Evolutionary conservation across 2,888 invertebrate species (phyloP).

Genomic region (Drosophila atripex): DNA sequence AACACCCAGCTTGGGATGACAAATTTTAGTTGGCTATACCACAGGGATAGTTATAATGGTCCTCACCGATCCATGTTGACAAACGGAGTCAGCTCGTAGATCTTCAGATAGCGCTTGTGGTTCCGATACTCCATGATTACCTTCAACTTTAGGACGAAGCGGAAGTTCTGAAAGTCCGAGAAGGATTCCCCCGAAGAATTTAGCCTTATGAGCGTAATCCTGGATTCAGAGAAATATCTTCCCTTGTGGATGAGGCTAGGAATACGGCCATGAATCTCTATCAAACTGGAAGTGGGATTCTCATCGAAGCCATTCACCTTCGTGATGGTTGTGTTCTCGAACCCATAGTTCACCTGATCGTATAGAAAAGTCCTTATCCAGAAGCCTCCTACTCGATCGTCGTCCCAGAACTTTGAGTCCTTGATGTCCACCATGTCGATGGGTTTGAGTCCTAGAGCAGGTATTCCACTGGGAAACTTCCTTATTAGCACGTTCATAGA

Average conservation of each 20-base stretch:
- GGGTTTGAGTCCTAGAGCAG: conserved; percentile 47
- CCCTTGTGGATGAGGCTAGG: conserved; percentile 59
- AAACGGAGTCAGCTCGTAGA: conserved; percentile 47
- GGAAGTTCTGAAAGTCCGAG: conserved; percentile 56
- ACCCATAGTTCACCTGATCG: conserved; percentile 55
- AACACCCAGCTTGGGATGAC: conserved; percentile 50
- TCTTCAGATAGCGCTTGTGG: conserved; percentile 57
- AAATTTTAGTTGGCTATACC: no score
- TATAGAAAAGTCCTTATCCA: conserved; percentile 29
- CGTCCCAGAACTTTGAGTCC: conserved; percentile 23
- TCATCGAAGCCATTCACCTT: conserved; percentile 55
- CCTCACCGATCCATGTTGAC: conserved; percentile 54
- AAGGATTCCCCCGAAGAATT: conserved; percentile 41
- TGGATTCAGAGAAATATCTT: conserved; percentile 19
- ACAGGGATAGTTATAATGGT: neutral
- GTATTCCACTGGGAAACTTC: conserved; percentile 48
- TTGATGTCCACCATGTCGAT: conserved; percentile 49
- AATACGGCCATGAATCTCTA: conserved; percentile 57
- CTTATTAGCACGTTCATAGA: conserved; percentile 47
- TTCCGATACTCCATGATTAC: conserved; percentile 47
- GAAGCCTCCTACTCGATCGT: neutral
- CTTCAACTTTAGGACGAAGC: conserved; percentile 54
- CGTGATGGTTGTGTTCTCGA: conserved; percentile 58
- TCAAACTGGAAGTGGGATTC: conserved; percentile 48
- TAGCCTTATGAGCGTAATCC: conserved; percentile 8